Evolutionary conservation across 2,113 vertebrate species (phyloP).

Genomic region (Suncus etruscus): DNA sequence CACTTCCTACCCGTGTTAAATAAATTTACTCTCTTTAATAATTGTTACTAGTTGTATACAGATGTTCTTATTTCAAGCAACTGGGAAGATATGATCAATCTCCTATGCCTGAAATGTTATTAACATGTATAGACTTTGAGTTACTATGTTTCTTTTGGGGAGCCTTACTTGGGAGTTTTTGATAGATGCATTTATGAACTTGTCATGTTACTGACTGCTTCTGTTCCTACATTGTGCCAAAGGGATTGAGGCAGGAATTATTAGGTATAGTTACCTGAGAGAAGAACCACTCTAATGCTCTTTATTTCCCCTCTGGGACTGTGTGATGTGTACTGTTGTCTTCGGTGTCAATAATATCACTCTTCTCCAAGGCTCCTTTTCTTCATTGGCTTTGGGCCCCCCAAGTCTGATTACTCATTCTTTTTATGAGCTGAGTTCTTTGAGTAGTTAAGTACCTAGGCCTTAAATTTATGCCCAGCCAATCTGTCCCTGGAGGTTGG

Average conservation of each 20-base stretch:
- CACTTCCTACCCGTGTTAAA: slow-evolving; percentile 12
- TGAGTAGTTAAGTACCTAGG: background rate
- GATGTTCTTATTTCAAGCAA: slow-evolving; percentile 49
- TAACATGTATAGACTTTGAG: slow-evolving; percentile 7
- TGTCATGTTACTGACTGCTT: background rate
- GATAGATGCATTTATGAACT: background rate
- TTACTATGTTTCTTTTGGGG: background rate
- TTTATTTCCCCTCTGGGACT: background rate
- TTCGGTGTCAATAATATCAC: background rate
- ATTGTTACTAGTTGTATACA: slow-evolving; percentile 26
- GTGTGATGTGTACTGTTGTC: background rate
- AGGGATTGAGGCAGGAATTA: background rate
- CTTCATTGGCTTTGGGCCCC: background rate
- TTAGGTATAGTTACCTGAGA: background rate
- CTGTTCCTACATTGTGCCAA: background rate
- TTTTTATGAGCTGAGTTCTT: background rate
- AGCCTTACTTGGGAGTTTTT: background rate
- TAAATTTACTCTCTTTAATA: slow-evolving; percentile 53
- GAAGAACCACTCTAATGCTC: background rate
- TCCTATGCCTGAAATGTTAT: slow-evolving; percentile 25
- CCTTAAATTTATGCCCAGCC: background rate
- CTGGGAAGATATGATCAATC: slow-evolving; percentile 1
- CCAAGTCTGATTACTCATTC: background rate
- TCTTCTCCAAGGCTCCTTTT: background rate
- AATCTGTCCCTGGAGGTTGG: background rate